Evolutionary conservation across 2,888 invertebrate genomes (phyloP).

Genomic region (Gibbula magus): DNA sequence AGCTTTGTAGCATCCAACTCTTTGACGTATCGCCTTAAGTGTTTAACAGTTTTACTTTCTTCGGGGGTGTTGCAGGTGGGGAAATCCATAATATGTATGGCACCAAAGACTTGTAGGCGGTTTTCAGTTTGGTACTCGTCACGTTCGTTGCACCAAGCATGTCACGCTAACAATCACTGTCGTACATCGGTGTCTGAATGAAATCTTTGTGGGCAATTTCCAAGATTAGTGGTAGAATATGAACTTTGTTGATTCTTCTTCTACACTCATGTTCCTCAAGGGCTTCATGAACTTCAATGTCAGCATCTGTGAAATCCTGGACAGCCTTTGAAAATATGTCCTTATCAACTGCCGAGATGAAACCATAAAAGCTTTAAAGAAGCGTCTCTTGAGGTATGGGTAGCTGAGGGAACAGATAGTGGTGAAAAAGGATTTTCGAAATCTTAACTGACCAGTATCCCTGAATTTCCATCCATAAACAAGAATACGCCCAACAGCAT

Average conservation of each 20-base stretch:
- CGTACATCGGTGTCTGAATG: neutral
- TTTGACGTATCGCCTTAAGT: neutral
- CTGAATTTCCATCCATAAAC: neutral
- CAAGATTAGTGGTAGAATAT: neutral
- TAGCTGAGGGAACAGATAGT: neutral
- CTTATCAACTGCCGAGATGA: neutral
- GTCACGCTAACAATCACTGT: neutral
- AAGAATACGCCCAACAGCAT: slow-evolving; percentile 13
- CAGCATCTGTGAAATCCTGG: neutral
- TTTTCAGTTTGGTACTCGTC: neutral
- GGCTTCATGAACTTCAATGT: neutral
- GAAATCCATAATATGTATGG: neutral
- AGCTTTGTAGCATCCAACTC: slow-evolving; percentile 2
- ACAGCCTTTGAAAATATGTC: neutral
- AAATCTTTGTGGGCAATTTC: neutral
- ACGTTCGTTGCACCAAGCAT: neutral
- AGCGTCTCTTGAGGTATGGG: neutral
- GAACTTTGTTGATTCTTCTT: neutral
- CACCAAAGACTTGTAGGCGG: neutral
- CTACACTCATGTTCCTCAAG: slow-evolving; percentile 14
- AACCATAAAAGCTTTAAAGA: neutral
- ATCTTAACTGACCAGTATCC: neutral
- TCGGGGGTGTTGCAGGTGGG: neutral
- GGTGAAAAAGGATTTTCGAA: neutral
- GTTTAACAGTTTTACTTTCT: neutral